Evolutionary conservation across 2,888 invertebrate species (phyloP), one percentile per base, ranked within the genome.

Genomic region (Anoplius nigerrimus): DNA sequence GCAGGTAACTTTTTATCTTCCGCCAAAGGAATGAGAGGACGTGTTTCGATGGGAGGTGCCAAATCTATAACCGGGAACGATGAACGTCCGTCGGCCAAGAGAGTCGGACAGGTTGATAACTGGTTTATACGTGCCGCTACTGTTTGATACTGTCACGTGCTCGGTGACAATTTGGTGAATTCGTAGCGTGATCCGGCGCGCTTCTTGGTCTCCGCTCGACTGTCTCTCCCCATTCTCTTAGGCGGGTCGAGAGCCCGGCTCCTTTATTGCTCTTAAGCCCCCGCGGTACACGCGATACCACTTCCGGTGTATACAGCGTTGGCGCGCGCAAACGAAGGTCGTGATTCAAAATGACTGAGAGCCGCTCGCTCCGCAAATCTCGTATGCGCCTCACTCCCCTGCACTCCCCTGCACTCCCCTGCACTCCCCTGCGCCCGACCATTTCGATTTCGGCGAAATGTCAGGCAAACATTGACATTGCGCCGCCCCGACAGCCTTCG

Each of bases 151-250:
- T 16, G 66, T 78, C 80, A 84, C 80, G 80, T 81, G 84, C 60
- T 66, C 20, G 20, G 22, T 45, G 66, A 60, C 20, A 57, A 66
- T 62, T 64, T 62, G 46, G 62, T 66, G 67, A 62, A 63, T 62
- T 60, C 64, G 77, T 72, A 54, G 63, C 66, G 71, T 56, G 82
- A 74, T 84, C 85, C 82, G 81, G 72, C 80, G 75, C 78, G 82
- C 73, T 66, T 82, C 82, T 86, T 82, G 82, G 85, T 81, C 82
- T 76, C 79, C 74, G 84, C 75, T 62, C 84, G 84, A 86, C 85
- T 86, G 84, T 82, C 80, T 84, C 77, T 74, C 68, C 75, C 76
- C 78, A 83, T 84, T 86, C 82, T 83, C 82, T 80, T 82, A 74
- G 71, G 77, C 76, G 76, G 77, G 75, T 76, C 75, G 69, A 71